Evolutionary conservation across 2,113 vertebrate species (phyloP).

Genomic region (Cryptoleucopteryx plumbea): DNA sequence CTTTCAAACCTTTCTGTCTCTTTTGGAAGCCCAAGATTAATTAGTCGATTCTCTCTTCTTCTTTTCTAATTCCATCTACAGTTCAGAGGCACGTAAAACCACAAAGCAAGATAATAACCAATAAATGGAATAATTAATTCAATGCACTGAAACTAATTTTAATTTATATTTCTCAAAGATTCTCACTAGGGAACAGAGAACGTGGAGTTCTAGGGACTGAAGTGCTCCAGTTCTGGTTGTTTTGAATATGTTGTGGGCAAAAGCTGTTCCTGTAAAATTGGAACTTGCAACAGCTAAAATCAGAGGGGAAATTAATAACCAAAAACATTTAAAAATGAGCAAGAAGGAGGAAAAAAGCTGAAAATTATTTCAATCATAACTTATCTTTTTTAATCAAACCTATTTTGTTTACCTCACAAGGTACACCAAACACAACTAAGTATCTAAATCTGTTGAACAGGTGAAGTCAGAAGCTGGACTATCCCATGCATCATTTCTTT

Average conservation of each 20-base stretch:
- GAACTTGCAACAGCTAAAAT: constrained; percentile 12
- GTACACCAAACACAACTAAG: not conserved
- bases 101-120: constrained; percentile 71
- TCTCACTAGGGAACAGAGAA: constrained; percentile 53
- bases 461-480: not conserved
- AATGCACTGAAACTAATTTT: constrained; percentile 70
- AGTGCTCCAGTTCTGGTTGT: constrained; percentile 33
- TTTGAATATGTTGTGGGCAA: constrained; percentile 8
- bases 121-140: constrained; percentile 74
- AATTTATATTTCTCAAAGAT: constrained; percentile 64
- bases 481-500: not conserved
- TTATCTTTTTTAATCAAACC: not conserved
- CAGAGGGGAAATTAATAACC: constrained; percentile 15
- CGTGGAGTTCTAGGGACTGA: constrained; percentile 37
- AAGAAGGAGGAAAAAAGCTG: not conserved
- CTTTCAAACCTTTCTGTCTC: constrained; percentile 26
- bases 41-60: constrained; percentile 59
- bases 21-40: constrained; percentile 64
- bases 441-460: not conserved
- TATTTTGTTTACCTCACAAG: not conserved
- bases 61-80: constrained; percentile 60
- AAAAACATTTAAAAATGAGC: not conserved
- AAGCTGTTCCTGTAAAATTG: constrained; percentile 15
- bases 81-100: constrained; percentile 62
- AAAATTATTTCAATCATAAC: not conserved